These are phyloP conservation scores for Amphimedon queenslandica DNA, from an alignment of 37 sponge, comb jelly and placozoan genomes.

Conservation along the genomic window DNA sequence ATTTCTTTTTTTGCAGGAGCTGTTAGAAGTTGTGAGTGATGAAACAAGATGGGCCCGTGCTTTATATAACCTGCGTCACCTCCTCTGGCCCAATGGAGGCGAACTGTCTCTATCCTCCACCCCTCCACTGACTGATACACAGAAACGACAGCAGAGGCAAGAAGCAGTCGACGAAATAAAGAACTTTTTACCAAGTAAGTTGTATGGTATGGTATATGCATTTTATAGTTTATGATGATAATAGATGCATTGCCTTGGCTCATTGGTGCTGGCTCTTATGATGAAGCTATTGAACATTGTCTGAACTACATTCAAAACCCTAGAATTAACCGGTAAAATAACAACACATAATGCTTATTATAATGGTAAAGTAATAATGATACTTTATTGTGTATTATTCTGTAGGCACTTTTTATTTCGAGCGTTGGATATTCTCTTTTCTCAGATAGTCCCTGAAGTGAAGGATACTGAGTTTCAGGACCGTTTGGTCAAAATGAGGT, in stretches of 20 bases:
- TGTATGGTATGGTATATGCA: background rate
- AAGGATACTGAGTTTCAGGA: slow-evolving; percentile 27
- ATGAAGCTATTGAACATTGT: slow-evolving; percentile 37
- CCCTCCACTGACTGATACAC: slow-evolving; percentile 14
- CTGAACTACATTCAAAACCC: slow-evolving; percentile 65
- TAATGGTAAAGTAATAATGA: background rate
- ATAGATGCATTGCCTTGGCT: slow-evolving; percentile 59
- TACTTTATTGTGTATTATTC: background rate
- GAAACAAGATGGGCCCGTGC: slow-evolving; percentile 58
- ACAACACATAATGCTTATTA: too few species aligned
- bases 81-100: slow-evolving; percentile 61
- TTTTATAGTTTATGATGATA: background rate
- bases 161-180: slow-evolving; percentile 50
- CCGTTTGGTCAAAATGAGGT: slow-evolving; percentile 17
- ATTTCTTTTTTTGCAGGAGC: slow-evolving; percentile 5
- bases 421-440: slow-evolving; percentile 42
- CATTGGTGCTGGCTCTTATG: slow-evolving; percentile 43
- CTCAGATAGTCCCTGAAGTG: slow-evolving; percentile 54
- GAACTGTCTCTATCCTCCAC: slow-evolving; percentile 1
- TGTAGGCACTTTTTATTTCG: slow-evolving; percentile 58
- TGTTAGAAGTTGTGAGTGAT: slow-evolving; percentile 29
- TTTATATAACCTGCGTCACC: slow-evolving; percentile 58
- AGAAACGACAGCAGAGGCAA: slow-evolving; percentile 22
- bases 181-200: slow-evolving; percentile 72
- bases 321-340: slow-evolving; percentile 51